Conservation (phyloP, 2,797 vertebrate species). For the Lerista edwardsae region DNA sequence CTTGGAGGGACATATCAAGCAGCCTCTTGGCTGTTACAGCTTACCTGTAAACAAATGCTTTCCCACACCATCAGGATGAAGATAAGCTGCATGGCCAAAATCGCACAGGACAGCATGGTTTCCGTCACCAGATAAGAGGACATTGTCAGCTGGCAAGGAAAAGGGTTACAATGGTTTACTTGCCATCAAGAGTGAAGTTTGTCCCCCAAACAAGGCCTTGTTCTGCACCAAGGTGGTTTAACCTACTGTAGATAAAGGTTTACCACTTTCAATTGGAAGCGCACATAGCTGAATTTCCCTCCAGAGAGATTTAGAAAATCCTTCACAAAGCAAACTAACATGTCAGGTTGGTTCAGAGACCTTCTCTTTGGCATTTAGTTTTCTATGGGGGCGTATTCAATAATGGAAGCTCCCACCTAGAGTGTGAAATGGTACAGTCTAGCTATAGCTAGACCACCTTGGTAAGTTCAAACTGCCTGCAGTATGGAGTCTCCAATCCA, state of each 20-base stretch:
- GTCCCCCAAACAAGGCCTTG: not conserved
- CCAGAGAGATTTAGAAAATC: not conserved
- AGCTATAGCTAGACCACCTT: not conserved
- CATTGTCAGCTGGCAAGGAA: conserved; percentile 88
- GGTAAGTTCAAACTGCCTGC: not conserved
- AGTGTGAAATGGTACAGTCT: not conserved
- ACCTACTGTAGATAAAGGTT: not conserved
- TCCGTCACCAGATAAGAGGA: conserved; percentile 90
- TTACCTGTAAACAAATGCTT: conserved; percentile 86
- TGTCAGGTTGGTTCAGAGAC: not conserved
- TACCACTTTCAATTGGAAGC: not conserved
- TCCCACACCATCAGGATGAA: conserved; percentile 81
- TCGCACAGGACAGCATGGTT: conserved; percentile 90
- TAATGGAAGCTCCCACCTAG: no score
- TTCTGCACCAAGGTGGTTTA: not conserved
- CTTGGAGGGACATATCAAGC: not conserved
- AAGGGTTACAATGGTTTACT: conserved; percentile 10
- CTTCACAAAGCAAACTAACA: not conserved
- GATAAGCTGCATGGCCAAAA: conserved; percentile 91
- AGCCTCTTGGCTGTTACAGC: not conserved
- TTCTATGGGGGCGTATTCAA: not conserved
- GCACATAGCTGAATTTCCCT: not conserved
- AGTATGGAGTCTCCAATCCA: not conserved
- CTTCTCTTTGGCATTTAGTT: not conserved
- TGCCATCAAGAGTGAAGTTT: not conserved